A percentile compares a stretch with the other conserved stretches of the same genome.
phyloP scores from a whole-genome alignment of 1,140 invertebrate genomes.

The Drosophila ironensis region DNA sequence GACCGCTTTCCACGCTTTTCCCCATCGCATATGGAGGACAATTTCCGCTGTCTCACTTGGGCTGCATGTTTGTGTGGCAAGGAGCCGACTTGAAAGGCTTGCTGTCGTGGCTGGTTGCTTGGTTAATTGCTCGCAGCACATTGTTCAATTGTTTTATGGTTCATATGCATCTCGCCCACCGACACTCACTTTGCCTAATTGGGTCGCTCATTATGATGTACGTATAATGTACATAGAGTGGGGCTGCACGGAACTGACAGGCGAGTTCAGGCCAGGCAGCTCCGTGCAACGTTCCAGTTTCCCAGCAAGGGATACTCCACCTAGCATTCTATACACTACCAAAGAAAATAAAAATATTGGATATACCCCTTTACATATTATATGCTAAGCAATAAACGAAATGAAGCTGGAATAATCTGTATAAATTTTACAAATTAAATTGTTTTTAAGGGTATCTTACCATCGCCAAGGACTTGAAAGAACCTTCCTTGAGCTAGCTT shows the following conservation, averaged over 20 bases:
- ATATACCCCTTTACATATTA: no score
- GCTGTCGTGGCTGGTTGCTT: constrained; percentile 19
- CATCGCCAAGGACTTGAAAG: not conserved
- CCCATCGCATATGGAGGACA: constrained; percentile 6
- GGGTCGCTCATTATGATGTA: constrained; percentile 75
- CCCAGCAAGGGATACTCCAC: no score
- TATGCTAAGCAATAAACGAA: no score
- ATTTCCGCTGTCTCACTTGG: not conserved
- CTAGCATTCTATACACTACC: no score
- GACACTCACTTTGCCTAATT: constrained; percentile 77
- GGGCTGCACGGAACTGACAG: constrained; percentile 5
- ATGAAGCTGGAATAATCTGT: no score
- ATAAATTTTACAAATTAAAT: not conserved
- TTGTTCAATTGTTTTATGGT: constrained; percentile 79
- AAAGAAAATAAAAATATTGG: no score
- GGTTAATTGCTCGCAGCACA: constrained; percentile 65
- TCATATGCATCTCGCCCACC: constrained; percentile 70
- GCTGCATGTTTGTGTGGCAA: constrained; percentile 19
- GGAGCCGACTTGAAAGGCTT: not conserved
- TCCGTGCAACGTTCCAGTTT: constrained; percentile 65
- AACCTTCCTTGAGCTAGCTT: not conserved
- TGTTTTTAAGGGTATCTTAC: not conserved
- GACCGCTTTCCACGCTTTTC: not conserved
- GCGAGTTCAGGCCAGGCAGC: constrained; percentile 12
- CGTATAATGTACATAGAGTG: no score